phyloP scores from a whole-genome alignment of 2,888 invertebrate species.

The Danaus chrysippus region DNA sequence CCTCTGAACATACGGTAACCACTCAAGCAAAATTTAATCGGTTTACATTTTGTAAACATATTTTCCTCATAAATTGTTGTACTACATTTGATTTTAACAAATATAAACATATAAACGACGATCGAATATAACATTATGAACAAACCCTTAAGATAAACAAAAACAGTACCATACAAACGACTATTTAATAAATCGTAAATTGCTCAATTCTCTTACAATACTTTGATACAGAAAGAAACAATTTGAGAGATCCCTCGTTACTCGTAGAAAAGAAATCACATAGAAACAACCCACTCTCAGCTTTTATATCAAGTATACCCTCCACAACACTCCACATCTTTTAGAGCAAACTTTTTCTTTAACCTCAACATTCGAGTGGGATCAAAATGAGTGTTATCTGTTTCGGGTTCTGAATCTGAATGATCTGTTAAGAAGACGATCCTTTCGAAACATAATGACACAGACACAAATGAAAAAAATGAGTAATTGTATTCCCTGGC shows the following conservation, averaged over 20 bases:
- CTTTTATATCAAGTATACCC: constrained; percentile 1
- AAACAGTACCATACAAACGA: background rate
- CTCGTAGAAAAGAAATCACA: constrained; percentile 1
- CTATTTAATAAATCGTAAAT: background rate
- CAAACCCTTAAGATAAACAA: too few relatives aligned
- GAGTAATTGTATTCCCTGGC: too few relatives aligned
- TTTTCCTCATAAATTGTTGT: too few relatives aligned
- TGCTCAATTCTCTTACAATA: background rate
- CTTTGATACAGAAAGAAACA: background rate
- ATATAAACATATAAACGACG: too few relatives aligned
- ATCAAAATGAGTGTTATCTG: background rate
- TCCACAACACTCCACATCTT: background rate
- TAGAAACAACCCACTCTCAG: constrained; percentile 1
- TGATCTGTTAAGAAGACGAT: background rate
- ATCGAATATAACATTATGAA: too few relatives aligned
- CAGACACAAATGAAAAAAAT: too few relatives aligned
- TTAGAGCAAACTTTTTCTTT: background rate
- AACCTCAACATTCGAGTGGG: background rate
- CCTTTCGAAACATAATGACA: background rate
- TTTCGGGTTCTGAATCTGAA: background rate
- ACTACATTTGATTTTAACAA: too few relatives aligned
- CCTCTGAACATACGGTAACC: too few relatives aligned
- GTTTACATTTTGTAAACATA: too few relatives aligned
- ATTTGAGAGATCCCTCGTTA: constrained; percentile 3
- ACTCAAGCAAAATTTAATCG: too few relatives aligned